phyloP scores from a whole-genome alignment of 2,797 vertebrate genomes.

The Hapalemur alaotrensis region DNA sequence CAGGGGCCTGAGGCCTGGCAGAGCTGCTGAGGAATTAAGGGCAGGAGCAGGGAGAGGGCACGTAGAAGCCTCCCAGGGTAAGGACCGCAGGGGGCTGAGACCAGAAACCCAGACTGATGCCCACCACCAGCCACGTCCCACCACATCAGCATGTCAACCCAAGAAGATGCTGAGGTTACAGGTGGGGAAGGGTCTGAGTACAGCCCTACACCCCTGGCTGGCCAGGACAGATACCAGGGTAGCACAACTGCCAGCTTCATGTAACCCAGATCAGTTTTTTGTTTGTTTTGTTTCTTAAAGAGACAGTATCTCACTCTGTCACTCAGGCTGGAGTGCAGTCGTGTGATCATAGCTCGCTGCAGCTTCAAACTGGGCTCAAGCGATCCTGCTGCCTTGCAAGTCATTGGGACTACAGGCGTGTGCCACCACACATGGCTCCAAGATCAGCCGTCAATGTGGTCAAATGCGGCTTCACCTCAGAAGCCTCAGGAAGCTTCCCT shows the following conservation, averaged over 20 bases:
- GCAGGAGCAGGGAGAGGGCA: neutral
- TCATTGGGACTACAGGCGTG: neutral
- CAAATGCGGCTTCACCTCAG: neutral
- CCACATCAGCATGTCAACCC: neutral
- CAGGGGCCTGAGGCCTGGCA: neutral
- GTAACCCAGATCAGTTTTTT: neutral
- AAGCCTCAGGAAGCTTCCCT: neutral
- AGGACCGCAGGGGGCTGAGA: neutral
- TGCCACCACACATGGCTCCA: neutral
- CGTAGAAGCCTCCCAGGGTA: neutral
- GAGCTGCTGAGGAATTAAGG: neutral
- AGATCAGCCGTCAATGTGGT: neutral
- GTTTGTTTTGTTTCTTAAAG: neutral
- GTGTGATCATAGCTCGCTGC: neutral
- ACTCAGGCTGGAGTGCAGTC: neutral
- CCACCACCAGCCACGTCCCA: neutral
- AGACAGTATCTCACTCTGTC: neutral
- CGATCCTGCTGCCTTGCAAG: neutral
- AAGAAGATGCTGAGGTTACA: neutral
- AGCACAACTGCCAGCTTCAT: neutral
- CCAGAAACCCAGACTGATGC: neutral
- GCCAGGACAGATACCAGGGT: neutral
- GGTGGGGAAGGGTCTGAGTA: neutral
- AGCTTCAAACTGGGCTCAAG: neutral
- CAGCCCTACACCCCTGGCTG: neutral